These are phyloP conservation scores for Pipistrellus pipistrellus DNA, from an alignment of 2,797 vertebrate genomes.

Conservation along the genomic window DNA sequence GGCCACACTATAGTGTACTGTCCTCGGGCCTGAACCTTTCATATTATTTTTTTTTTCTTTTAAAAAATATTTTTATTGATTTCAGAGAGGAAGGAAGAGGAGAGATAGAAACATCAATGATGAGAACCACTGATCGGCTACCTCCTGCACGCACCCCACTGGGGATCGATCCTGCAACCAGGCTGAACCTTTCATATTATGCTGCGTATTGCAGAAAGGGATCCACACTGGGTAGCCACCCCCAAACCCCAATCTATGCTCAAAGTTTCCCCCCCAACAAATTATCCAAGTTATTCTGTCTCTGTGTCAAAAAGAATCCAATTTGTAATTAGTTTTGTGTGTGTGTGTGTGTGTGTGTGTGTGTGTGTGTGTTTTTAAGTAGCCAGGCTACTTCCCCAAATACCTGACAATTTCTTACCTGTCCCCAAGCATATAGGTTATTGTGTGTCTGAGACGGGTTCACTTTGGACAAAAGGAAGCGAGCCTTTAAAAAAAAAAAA, in stretches of 20 bases:
- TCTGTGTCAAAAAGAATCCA: not conserved
- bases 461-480: conserved; percentile 98
- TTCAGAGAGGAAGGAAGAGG: no score
- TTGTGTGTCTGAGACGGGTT: conserved; percentile 99
- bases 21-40: not conserved
- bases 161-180: no score
- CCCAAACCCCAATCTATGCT: not conserved
- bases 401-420: conserved; percentile 90
- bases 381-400: not conserved
- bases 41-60: no score
- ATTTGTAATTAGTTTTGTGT: not conserved
- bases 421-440: conserved; percentile 97
- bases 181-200: not conserved
- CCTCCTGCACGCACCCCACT: no score
- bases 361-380: no score
- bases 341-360: no score
- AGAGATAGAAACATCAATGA: no score
- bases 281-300: conserved; percentile 27
- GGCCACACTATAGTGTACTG: not conserved
- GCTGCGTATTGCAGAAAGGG: not conserved
- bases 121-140: no score
- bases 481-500: conserved; percentile 89
- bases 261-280: not conserved
- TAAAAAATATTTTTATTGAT: no score
- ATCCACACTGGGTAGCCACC: not conserved